Conservation (phyloP, 2,888 invertebrate species). For the Erebia ligea region DNA sequence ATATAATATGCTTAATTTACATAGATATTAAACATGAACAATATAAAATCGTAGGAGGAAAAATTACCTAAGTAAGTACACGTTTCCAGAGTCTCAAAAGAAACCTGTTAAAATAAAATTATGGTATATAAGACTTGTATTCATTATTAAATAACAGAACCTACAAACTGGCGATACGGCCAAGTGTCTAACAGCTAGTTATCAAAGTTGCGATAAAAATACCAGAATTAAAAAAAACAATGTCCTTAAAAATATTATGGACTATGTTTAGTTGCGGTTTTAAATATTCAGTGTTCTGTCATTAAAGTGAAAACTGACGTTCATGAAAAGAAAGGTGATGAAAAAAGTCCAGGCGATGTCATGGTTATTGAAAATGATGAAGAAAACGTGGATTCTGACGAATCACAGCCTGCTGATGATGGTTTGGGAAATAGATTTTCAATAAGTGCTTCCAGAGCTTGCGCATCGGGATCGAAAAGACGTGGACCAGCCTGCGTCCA, state of each 20-base stretch:
- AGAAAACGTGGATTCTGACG: background rate
- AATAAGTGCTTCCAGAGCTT: background rate
- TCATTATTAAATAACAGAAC: too few relatives aligned
- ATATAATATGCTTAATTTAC: background rate
- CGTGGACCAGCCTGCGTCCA: background rate
- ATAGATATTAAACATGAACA: background rate
- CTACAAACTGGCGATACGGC: background rate
- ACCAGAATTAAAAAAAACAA: background rate
- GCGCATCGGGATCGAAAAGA: background rate
- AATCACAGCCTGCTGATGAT: background rate
- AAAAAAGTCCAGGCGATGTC: background rate
- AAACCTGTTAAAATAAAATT: background rate
- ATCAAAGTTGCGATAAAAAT: background rate
- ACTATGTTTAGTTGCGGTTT: background rate
- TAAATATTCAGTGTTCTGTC: constrained; percentile 6
- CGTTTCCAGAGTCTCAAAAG: background rate
- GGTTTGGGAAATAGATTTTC: constrained; percentile 4
- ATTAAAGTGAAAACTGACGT: background rate
- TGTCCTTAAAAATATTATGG: background rate
- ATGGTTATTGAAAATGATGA: background rate
- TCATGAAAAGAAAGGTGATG: background rate
- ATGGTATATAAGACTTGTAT: background rate
- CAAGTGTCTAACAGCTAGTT: background rate
- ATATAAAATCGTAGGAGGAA: background rate
- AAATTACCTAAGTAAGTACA: background rate